Percentiles rank a stretch among this genome's conserved stretches.
phyloP scores from a whole-genome alignment of 1,140 invertebrate genomes.

The Plectrocnemia conspersa region DNA sequence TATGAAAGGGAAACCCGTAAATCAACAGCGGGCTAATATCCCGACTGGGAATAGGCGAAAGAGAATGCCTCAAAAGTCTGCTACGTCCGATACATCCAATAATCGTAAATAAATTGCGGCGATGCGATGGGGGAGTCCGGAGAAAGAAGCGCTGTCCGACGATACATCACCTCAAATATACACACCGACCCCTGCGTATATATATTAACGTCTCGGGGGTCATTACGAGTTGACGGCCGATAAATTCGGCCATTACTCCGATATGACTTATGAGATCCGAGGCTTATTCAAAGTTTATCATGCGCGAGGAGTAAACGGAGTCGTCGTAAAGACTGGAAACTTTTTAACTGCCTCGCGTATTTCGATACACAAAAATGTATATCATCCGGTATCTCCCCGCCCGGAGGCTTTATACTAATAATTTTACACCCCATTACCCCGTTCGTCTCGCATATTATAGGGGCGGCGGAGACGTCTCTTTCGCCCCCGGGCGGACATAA shows the following conservation, averaged over 20 bases:
- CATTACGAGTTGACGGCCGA: slow-evolving; percentile 50
- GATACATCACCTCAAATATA: not conserved
- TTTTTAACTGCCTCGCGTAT: slow-evolving; percentile 35
- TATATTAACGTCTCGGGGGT: slow-evolving; percentile 43
- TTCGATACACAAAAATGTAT: too few relatives aligned
- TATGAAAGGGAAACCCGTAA: slow-evolving; percentile 13
- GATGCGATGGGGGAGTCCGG: slow-evolving; percentile 7
- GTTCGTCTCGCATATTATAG: slow-evolving; percentile 35
- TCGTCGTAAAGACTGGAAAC: slow-evolving; percentile 30
- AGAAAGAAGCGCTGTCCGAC: not conserved
- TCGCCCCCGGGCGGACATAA: not conserved
- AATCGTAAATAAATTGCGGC: slow-evolving; percentile 33
- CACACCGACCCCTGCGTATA: not conserved
- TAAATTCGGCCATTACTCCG: slow-evolving; percentile 51
- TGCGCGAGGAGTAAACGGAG: slow-evolving; percentile 24
- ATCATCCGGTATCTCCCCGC: too few relatives aligned
- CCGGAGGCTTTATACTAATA: slow-evolving; percentile 34
- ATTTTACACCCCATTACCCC: slow-evolving; percentile 37
- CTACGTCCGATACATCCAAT: slow-evolving; percentile 33
- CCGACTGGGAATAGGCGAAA: slow-evolving; percentile 28
- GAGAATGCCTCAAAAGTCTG: slow-evolving; percentile 34
- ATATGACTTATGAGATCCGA: slow-evolving; percentile 46
- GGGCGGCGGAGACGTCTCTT: slow-evolving; percentile 25
- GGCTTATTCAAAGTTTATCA: slow-evolving; percentile 30
- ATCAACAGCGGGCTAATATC: slow-evolving; percentile 30